phyloP scores from a whole-genome alignment of 2,888 invertebrate genomes.

The Dasypogon diadema region DNA sequence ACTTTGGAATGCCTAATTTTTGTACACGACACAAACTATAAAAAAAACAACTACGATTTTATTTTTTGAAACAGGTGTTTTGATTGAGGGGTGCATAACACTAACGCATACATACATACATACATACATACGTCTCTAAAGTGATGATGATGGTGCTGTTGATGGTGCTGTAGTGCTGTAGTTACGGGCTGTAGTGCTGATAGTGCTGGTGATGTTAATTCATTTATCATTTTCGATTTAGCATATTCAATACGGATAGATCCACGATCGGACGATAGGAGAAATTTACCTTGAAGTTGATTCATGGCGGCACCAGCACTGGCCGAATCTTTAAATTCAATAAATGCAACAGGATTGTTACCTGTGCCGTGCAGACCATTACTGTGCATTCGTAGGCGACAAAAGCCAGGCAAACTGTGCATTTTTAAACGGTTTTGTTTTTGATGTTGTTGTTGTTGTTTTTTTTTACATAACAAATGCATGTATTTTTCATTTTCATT shows the following conservation, averaged over 20 bases:
- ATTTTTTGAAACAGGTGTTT: background rate
- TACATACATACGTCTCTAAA: conserved; percentile 69
- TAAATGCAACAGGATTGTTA: conserved; percentile 95
- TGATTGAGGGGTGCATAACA: conserved; percentile 4
- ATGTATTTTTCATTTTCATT: background rate
- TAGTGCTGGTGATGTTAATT: conserved; percentile 61
- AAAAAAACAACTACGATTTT: background rate
- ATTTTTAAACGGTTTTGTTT: conserved; percentile 56
- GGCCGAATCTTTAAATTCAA: conserved; percentile 94
- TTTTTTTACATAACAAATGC: conserved; percentile 50
- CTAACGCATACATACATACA: conserved; percentile 35
- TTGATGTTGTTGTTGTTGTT: conserved; percentile 57
- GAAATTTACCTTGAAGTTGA: conserved; percentile 94
- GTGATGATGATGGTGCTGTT: conserved; percentile 68
- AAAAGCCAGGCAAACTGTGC: conserved; percentile 96
- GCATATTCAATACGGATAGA: conserved; percentile 99
- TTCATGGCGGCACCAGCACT: conserved; percentile 94
- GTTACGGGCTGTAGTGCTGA: conserved; percentile 65
- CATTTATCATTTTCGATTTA: conserved; percentile 97
- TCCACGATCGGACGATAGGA: conserved; percentile 95
- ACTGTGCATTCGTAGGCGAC: conserved; percentile 95
- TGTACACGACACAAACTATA: background rate
- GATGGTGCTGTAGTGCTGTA: conserved; percentile 69
- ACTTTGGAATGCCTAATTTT: background rate
- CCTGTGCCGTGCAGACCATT: conserved; percentile 73